Base-by-base conservation (phyloP, 2,113 vertebrate genomes). In the Conger conger region DNA sequence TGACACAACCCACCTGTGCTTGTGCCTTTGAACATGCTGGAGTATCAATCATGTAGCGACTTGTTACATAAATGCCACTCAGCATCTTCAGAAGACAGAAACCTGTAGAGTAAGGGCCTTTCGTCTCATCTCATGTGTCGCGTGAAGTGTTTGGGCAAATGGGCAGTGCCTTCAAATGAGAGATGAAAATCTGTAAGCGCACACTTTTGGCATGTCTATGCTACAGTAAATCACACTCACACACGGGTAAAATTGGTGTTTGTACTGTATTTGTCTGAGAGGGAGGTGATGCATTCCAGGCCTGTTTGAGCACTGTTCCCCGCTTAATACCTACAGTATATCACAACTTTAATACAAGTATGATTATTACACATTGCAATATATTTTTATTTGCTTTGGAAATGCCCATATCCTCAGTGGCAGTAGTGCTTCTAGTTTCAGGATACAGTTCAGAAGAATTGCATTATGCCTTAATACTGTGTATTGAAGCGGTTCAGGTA, bases 131-230 rank as follows among this genome's bases (percentile, higher is more conserved):
- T 63, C 53, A 50, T 82, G 79, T 42, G 79, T 42, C n/a, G 9
- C 42, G 54, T 40, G 36, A 79, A 79, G 78, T 79, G 78, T 79
- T 79, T 79, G 37, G 36, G 36, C 36, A 79, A 79, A 42, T 40
- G 38, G 16, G 78, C 17, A 79, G 38, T 35, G 37, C 36, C 78
- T 79, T 79, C 38, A 79, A 42, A 79, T 42, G 37, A 37, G 17
- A 40, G 77, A 79, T 79, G 17, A 79, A 40, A 79, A 42, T 79
- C 77, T 79, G 35, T 18, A 40, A 79, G 16, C 40, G 35, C 13
- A 79, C 17, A 33, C 76, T 80, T 17, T 27, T 79, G 77, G n/a
- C 38, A 16, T 85, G 30, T 42, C 50, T 38, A 11, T 15, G 38
- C 35, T 38, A 27, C 57, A 27, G 57, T 63, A 63, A 27, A 7